phyloP scores from a whole-genome alignment of 2,888 invertebrate genomes.

The Diarsia rubi region DNA sequence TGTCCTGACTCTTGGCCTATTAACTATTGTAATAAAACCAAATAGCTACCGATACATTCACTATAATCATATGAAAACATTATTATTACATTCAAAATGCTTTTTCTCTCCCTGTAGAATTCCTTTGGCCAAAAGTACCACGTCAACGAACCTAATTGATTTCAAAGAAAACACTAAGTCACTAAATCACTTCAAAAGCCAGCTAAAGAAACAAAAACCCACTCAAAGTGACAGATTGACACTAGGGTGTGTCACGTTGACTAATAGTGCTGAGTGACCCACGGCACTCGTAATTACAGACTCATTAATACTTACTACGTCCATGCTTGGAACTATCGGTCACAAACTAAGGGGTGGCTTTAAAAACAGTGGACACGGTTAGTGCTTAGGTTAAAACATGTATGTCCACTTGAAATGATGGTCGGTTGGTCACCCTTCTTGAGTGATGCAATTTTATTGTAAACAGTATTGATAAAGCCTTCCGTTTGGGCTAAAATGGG shows the following conservation, averaged over 20 bases:
- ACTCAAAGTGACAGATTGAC: constrained; percentile 66
- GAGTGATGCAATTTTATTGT: constrained; percentile 2
- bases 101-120: background rate
- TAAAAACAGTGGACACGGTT: constrained; percentile 15
- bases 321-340: constrained; percentile 20
- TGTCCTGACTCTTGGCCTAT: background rate
- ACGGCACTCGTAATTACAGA: constrained; percentile 60
- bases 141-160: constrained; percentile 38
- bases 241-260: constrained; percentile 61
- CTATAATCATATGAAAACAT: background rate
- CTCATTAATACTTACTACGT: constrained; percentile 54
- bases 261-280: constrained; percentile 63
- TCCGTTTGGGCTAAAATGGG: background rate
- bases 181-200: constrained; percentile 24
- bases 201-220: constrained; percentile 62
- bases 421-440: constrained; percentile 17
- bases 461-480: background rate
- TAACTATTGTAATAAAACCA: background rate
- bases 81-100: background rate
- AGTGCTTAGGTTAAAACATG: constrained; percentile 25
- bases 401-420: constrained; percentile 30
- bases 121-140: background rate
- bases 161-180: constrained; percentile 39
- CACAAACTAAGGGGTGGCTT: constrained; percentile 15
- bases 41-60: background rate